phyloP scores from a whole-genome alignment of 2,797 vertebrate genomes.

The Melanotaenia nigrans region DNA sequence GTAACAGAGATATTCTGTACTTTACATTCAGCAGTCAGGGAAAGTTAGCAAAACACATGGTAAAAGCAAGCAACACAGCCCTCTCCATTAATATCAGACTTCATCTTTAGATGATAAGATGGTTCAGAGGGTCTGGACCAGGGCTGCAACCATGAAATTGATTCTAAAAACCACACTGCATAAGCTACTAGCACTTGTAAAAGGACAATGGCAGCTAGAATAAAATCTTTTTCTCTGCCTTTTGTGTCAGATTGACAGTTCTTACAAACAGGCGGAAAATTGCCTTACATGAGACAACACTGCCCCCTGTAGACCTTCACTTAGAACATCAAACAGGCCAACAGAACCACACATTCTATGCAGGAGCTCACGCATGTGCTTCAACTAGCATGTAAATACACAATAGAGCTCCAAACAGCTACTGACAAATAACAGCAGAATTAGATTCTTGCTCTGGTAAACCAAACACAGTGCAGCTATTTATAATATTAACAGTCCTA shows the following conservation, averaged over 20 bases:
- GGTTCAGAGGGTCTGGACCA: slow-evolving; percentile 54
- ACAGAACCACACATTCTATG: neutral
- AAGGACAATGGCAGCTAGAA: slow-evolving; percentile 58
- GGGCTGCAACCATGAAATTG: slow-evolving; percentile 65
- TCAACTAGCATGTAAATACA: neutral
- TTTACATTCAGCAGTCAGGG: slow-evolving; percentile 19
- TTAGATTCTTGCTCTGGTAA: neutral
- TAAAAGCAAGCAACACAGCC: slow-evolving; percentile 37
- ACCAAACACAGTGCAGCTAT: neutral
- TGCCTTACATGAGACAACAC: slow-evolving; percentile 68
- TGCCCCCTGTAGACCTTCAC: slow-evolving; percentile 76
- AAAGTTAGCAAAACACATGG: slow-evolving; percentile 29
- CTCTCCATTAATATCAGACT: slow-evolving; percentile 62
- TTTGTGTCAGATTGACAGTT: slow-evolving; percentile 49
- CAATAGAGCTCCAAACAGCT: neutral
- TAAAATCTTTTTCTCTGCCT: slow-evolving; percentile 55
- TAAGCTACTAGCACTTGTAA: slow-evolving; percentile 57
- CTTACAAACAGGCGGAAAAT: slow-evolving; percentile 16
- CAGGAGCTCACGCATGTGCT: neutral
- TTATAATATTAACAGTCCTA: neutral
- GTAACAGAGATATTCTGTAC: slow-evolving; percentile 23
- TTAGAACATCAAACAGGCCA: slow-evolving; percentile 22
- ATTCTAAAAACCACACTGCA: slow-evolving; percentile 66
- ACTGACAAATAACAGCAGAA: slow-evolving; percentile 5
- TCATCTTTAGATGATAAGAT: slow-evolving; percentile 59